Conservation (phyloP, 2,888 invertebrate genomes). For the Blera fallax region DNA sequence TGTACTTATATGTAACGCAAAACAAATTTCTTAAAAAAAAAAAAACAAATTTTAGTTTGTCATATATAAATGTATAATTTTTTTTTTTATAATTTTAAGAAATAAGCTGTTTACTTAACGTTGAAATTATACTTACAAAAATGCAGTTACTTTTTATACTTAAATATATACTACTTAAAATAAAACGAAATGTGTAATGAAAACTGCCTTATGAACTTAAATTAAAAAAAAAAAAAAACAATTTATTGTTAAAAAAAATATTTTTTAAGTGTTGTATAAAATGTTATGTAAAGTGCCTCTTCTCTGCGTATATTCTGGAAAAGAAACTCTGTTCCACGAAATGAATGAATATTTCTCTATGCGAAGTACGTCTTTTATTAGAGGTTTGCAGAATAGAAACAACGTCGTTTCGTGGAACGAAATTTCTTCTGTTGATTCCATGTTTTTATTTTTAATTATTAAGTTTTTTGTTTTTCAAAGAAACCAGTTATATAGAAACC, state of each 20-base stretch:
- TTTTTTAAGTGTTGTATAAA: constrained; percentile 40
- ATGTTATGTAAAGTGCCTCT: constrained; percentile 56
- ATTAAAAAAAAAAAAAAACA: background rate
- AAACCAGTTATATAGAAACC: no score
- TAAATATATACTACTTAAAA: constrained; percentile 15
- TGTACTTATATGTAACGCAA: constrained; percentile 46
- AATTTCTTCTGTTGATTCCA: no score
- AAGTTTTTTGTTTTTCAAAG: no score
- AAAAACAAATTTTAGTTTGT: constrained; percentile 1
- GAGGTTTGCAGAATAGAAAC: no score
- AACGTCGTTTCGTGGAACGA: no score
- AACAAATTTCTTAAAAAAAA: constrained; percentile 47
- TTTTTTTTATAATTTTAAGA: constrained; percentile 24
- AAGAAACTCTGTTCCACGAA: background rate
- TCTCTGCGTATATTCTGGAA: constrained; percentile 6
- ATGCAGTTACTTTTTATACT: constrained; percentile 36
- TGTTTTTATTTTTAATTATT: no score
- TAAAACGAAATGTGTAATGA: constrained; percentile 43
- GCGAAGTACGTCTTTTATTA: no score
- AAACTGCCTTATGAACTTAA: constrained; percentile 63
- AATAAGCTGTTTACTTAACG: background rate
- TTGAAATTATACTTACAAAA: constrained; percentile 1
- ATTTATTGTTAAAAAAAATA: background rate
- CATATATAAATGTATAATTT: constrained; percentile 5
- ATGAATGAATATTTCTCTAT: background rate